phyloP scores from a whole-genome alignment of 2,888 invertebrate genomes.

The Fissipunctia ypsillon region DNA sequence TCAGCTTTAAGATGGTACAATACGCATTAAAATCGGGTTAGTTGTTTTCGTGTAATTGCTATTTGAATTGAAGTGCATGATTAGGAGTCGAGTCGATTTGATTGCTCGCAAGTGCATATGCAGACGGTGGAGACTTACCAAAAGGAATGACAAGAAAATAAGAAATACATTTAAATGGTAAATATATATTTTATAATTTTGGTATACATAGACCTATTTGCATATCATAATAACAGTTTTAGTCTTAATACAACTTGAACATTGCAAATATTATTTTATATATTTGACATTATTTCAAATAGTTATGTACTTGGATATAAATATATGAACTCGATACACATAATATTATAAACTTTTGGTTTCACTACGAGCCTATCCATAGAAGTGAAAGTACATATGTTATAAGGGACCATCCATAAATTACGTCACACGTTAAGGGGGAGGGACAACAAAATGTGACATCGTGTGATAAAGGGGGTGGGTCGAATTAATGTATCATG shows the following conservation, averaged over 20 bases:
- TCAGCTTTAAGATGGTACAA: too few relatives aligned
- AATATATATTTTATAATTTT: conserved; percentile 14
- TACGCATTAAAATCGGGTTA: too few relatives aligned
- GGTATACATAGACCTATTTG: neutral
- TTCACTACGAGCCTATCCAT: neutral
- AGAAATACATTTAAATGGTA: conserved; percentile 19
- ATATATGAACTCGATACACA: neutral
- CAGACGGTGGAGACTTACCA: neutral
- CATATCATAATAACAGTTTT: neutral
- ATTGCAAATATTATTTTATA: neutral
- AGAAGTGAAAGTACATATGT: neutral
- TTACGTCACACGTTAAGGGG: too few relatives aligned
- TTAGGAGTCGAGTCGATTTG: too few relatives aligned
- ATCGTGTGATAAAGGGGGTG: too few relatives aligned
- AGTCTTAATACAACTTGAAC: neutral
- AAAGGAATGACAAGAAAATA: conserved; percentile 5
- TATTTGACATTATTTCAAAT: neutral
- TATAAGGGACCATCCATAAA: neutral
- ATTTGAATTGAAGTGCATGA: too few relatives aligned
- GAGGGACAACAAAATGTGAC: too few relatives aligned
- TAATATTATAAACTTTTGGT: neutral
- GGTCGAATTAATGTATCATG: neutral
- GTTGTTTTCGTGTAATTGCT: too few relatives aligned
- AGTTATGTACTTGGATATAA: neutral
- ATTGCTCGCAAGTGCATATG: too few relatives aligned